Evolutionary conservation across 2,888 invertebrate species (phyloP).

Genomic region (Caenorhabditis angaria): DNA sequence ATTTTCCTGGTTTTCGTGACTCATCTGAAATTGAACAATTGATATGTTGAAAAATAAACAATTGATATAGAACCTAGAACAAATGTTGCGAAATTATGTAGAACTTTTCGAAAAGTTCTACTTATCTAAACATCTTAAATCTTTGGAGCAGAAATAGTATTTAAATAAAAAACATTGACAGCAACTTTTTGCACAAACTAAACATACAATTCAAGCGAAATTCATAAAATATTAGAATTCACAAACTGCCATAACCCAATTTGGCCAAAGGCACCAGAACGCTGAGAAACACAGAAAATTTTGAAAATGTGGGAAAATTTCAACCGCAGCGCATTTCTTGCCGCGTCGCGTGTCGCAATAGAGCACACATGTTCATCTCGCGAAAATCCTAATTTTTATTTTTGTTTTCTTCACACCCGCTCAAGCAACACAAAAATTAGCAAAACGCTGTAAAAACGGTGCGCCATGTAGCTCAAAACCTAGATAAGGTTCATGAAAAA

Average conservation of each 20-base stretch:
- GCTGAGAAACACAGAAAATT: not conserved
- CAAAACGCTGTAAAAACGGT: too few relatives aligned
- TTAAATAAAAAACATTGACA: too few relatives aligned
- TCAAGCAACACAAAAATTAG: too few relatives aligned
- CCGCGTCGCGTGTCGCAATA: constrained; percentile 10
- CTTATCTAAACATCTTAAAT: too few relatives aligned
- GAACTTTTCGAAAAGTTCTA: too few relatives aligned
- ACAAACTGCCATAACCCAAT: too few relatives aligned
- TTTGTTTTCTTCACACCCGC: constrained; percentile 1
- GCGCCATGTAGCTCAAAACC: too few relatives aligned
- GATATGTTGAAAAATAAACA: not conserved
- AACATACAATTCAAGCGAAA: too few relatives aligned
- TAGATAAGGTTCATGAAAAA: too few relatives aligned
- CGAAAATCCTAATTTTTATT: not conserved
- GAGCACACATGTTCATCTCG: constrained; percentile 16
- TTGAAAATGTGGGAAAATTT: constrained; percentile 8
- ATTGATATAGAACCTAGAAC: not conserved
- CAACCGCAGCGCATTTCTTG: constrained; percentile 14
- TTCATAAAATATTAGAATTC: too few relatives aligned
- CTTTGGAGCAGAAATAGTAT: too few relatives aligned
- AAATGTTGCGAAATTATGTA: not conserved
- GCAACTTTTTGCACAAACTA: too few relatives aligned
- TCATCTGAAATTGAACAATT: constrained; percentile 34
- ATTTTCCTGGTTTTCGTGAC: constrained; percentile 40
- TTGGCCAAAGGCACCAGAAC: not conserved